Percentiles rank a stretch among this genome's conserved stretches.
Evolutionary conservation across 1,140 invertebrate genomes (phyloP).

Genomic region (Drosophila pandora): DNA sequence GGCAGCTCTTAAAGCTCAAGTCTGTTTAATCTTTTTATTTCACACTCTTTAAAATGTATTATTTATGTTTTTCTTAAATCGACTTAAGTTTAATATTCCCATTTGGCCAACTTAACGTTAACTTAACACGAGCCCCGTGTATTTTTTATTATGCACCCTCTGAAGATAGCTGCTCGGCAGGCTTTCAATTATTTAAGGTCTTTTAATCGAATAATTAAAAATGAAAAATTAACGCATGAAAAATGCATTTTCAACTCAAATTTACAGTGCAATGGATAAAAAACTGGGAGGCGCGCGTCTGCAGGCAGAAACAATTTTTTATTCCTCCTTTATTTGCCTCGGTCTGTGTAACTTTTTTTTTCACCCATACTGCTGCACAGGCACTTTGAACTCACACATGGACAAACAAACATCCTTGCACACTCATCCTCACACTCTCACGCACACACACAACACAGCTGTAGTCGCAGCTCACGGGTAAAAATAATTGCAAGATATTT

Average conservation of each 20-base stretch:
- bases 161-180: conserved; percentile 27
- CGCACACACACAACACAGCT: no score
- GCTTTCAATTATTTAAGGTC: conserved; percentile 77
- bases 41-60: background rate
- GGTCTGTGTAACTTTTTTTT: conserved; percentile 4
- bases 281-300: background rate
- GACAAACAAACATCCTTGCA: conserved; percentile 45
- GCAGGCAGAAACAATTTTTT: conserved; percentile 22
- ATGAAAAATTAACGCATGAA: conserved; percentile 81
- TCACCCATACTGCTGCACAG: conserved; percentile 25
- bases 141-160: conserved; percentile 32
- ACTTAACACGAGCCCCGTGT: conserved; percentile 3
- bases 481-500: conserved; percentile 80
- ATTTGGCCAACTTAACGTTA: background rate
- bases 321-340: conserved; percentile 41
- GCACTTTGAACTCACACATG: conserved; percentile 74
- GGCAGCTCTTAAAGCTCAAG: background rate
- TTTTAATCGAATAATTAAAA: conserved; percentile 82
- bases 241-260: conserved; percentile 75
- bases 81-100: background rate
- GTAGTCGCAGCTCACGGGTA: conserved; percentile 38
- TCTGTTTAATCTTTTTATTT: background rate
- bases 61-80: background rate
- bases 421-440: background rate
- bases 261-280: conserved; percentile 46